Evolutionary conservation across 1,140 invertebrate genomes (phyloP).

Genomic region (Argopecten irradians): DNA sequence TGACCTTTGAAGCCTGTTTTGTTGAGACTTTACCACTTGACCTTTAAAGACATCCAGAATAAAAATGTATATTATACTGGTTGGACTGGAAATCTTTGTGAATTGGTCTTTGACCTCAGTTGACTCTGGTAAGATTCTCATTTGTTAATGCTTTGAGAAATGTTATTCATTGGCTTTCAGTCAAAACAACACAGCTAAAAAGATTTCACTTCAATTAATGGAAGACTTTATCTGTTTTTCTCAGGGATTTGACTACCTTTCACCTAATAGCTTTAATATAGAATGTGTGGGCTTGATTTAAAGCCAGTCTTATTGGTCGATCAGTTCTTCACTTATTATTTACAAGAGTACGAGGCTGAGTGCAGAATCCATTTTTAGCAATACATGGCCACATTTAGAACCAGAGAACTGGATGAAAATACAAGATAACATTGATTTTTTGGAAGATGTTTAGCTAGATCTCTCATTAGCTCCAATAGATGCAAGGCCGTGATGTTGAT

Average conservation of each 20-base stretch:
- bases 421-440: slow-evolving; percentile 13
- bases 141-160: not conserved
- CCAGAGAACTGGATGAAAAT: not conserved
- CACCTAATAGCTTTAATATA: not conserved
- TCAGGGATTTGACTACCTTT: not conserved
- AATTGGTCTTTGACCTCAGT: not conserved
- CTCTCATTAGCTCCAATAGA: not conserved
- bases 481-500: not conserved
- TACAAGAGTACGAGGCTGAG: not conserved
- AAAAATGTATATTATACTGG: no score
- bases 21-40: not conserved
- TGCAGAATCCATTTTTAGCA: not conserved
- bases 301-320: not conserved
- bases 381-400: not conserved
- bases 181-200: not conserved
- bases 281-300: not conserved
- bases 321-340: slow-evolving; percentile 1
- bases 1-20: slow-evolving; percentile 20
- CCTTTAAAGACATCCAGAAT: no score
- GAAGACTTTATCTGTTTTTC: not conserved
- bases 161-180: no score
- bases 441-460: not conserved
- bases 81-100: no score
- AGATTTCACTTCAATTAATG: not conserved
- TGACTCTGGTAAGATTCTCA: not conserved